A percentile compares a stretch with the other conserved stretches of the same genome.
Evolutionary conservation across 37 sponge, comb jelly and placozoan genomes (phyloP).

Genomic region (Oscarella lobularis): DNA sequence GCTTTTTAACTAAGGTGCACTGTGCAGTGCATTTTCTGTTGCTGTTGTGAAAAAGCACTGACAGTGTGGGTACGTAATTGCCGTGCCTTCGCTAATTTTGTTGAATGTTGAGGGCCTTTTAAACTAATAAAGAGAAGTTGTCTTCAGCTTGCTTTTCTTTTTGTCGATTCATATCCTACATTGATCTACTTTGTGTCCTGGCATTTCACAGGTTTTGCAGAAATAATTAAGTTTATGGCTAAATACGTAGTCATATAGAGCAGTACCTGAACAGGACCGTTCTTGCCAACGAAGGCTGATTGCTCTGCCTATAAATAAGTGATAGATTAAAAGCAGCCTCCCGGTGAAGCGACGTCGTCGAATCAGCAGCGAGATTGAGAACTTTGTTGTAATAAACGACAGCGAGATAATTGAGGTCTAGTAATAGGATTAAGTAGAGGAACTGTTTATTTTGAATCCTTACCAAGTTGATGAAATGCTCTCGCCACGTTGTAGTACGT

Average conservation of each 20-base stretch:
- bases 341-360: not conserved
- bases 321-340: not conserved
- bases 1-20: too few species aligned
- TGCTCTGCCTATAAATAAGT: not conserved
- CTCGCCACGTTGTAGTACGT: not conserved
- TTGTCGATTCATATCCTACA: too few species aligned
- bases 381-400: not conserved
- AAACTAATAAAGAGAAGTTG: too few species aligned
- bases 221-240: not conserved
- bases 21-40: too few species aligned
- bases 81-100: too few species aligned
- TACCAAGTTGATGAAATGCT: conserved; percentile 2
- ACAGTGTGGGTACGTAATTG: too few species aligned
- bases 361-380: not conserved
- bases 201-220: not conserved
- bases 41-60: too few species aligned
- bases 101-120: too few species aligned
- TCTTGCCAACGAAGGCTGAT: not conserved
- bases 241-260: not conserved
- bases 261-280: not conserved
- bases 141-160: too few species aligned
- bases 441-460: too few species aligned
- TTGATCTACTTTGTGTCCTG: too few species aligned
- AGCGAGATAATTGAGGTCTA: not conserved
- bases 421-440: too few species aligned